These are phyloP conservation scores for Hipposideros larvatus DNA, from an alignment of 2,797 vertebrate genomes.

Conservation along the genomic window DNA sequence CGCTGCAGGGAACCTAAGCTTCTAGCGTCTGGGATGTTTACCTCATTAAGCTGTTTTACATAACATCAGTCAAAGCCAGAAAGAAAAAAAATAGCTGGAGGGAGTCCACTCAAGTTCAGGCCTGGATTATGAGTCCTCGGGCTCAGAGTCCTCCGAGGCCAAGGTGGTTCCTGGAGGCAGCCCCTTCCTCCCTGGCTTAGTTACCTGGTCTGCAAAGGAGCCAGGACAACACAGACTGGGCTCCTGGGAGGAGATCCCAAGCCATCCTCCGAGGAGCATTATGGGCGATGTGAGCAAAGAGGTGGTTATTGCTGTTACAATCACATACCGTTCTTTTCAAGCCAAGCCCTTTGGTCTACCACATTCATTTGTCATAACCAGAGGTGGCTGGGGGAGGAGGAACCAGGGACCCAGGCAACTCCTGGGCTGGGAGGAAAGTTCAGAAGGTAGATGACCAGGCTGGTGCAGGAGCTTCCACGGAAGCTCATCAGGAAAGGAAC, in stretches of 20 bases:
- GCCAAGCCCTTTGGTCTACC: not conserved
- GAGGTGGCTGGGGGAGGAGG: not conserved
- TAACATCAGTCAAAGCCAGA: slow-evolving; percentile 66
- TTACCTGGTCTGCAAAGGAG: not conserved
- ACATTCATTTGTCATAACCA: not conserved
- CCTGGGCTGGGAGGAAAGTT: not conserved
- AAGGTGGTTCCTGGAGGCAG: not conserved
- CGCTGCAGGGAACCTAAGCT: slow-evolving; percentile 13
- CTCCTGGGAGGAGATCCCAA: not conserved
- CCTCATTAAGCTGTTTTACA: slow-evolving; percentile 72
- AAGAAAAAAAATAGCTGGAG: slow-evolving; percentile 24
- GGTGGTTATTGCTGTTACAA: not conserved
- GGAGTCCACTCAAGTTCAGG: not conserved
- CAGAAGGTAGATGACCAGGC: not conserved
- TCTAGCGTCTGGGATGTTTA: slow-evolving; percentile 61
- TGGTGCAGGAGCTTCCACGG: not conserved
- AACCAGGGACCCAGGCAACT: not conserved
- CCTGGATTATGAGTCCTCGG: not conserved
- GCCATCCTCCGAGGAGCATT: not conserved
- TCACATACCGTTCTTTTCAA: not conserved
- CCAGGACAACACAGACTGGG: not conserved
- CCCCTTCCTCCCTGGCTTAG: not conserved
- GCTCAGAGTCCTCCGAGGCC: not conserved
- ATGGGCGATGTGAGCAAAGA: not conserved
- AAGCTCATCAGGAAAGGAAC: not conserved